A percentile compares a stretch with the other conserved stretches of the same genome.
Conservation (phyloP, 2,888 invertebrate species). For the Pristionchus exspectatus region DNA sequence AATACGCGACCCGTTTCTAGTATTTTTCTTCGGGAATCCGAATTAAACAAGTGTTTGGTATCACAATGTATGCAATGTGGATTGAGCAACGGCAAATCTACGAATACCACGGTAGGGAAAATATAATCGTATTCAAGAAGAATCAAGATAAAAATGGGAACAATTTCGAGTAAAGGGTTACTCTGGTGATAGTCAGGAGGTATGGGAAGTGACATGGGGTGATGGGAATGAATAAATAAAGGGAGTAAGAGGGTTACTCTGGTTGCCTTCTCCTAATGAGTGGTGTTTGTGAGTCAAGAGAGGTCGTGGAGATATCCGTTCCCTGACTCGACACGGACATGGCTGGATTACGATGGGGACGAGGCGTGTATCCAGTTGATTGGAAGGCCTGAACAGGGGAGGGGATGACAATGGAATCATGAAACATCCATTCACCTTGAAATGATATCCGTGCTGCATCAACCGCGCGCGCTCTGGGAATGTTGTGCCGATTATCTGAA, state of each 20-base stretch:
- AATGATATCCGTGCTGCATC: conserved; percentile 45
- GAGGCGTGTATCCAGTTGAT: conserved; percentile 8
- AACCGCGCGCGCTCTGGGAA: conserved; percentile 1
- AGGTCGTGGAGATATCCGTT: background rate
- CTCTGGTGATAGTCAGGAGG: conserved; percentile 3
- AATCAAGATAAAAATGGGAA: background rate
- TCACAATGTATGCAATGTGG: conserved; percentile 29
- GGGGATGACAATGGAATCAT: background rate
- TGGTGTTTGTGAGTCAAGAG: conserved; percentile 28
- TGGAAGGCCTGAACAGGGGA: conserved; percentile 2
- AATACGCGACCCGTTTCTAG: background rate
- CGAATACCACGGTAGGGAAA: background rate
- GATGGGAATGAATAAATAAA: background rate
- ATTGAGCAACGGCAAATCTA: background rate
- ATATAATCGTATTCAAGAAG: background rate
- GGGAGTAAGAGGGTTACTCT: background rate
- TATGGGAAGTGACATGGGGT: background rate
- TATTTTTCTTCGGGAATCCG: conserved; percentile 5
- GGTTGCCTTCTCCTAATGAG: conserved; percentile 37
- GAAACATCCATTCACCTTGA: conserved; percentile 18
- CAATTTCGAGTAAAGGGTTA: background rate
- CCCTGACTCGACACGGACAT: conserved; percentile 40
- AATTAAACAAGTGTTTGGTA: conserved; percentile 3
- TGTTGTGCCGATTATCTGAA: conserved; percentile 20
- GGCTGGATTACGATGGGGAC: conserved; percentile 36